Evolutionary conservation across 2,888 invertebrate genomes (phyloP).

Genomic region (Drosophila testacea): DNA sequence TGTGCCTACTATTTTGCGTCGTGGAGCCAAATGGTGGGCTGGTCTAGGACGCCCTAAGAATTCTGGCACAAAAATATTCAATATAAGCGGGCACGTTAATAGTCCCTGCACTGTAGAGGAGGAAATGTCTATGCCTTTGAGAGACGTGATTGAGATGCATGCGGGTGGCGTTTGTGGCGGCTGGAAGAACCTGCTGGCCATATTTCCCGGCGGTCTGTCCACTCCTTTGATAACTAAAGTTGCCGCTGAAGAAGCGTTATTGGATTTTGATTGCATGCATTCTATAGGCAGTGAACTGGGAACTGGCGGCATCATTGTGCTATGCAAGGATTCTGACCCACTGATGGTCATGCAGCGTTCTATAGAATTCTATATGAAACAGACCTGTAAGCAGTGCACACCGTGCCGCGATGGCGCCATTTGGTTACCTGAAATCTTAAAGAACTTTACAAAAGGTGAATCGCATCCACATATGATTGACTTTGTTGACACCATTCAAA

Average conservation of each 20-base stretch:
- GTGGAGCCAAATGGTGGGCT: conserved; percentile 98
- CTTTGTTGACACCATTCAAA: conserved; percentile 98
- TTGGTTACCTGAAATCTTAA: conserved; percentile 96
- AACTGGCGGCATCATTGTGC: conserved; percentile 98
- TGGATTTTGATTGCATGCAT: conserved; percentile 98
- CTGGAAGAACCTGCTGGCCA: conserved; percentile 98
- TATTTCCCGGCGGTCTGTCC: conserved; percentile 99
- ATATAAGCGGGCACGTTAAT: conserved; percentile 98
- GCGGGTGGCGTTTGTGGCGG: conserved; percentile 98
- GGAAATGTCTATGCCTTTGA: conserved; percentile 98
- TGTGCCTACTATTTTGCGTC: conserved; percentile 95
- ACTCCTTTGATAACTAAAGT: conserved; percentile 94
- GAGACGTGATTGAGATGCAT: conserved; percentile 96
- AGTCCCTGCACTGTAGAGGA: conserved; percentile 99
- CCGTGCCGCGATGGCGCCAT: conserved; percentile 97
- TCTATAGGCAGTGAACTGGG: conserved; percentile 96
- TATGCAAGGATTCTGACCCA: conserved; percentile 98
- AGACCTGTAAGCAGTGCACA: conserved; percentile 99
- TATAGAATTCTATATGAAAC: conserved; percentile 98
- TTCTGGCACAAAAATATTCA: conserved; percentile 97
- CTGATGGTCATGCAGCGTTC: conserved; percentile 97
- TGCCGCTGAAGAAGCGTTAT: conserved; percentile 94
- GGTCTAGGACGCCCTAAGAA: conserved; percentile 97
- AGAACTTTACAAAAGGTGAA: conserved; percentile 93
- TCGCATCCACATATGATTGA: conserved; percentile 97